phyloP scores from a whole-genome alignment of 2,888 invertebrate species.

The Orthosia cruda region DNA sequence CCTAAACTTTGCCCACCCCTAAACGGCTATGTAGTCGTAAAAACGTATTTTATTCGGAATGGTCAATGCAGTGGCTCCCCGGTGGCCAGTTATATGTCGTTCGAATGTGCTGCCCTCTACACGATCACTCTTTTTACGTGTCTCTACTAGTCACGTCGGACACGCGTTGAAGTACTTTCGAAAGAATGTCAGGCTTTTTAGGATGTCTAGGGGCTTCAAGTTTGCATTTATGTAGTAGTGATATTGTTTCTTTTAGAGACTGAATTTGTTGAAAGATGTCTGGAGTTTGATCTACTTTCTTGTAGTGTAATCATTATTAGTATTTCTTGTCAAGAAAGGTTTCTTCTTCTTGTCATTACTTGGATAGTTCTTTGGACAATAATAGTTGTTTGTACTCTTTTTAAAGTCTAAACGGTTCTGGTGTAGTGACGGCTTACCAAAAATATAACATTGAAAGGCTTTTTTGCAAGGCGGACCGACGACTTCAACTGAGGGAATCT shows the following conservation, averaged over 20 bases:
- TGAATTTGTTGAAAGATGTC: neutral
- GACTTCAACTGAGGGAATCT: no score
- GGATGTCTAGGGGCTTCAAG: constrained; percentile 21
- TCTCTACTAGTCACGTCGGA: constrained; percentile 56
- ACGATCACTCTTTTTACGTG: constrained; percentile 67
- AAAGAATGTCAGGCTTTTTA: constrained; percentile 49
- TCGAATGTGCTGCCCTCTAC: constrained; percentile 68
- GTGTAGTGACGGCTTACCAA: neutral
- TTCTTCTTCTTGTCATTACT: no score
- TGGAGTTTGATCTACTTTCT: neutral
- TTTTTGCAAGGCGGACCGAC: neutral
- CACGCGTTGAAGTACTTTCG: constrained; percentile 56
- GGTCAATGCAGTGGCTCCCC: constrained; percentile 79
- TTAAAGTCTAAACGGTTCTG: neutral
- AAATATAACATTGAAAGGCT: neutral
- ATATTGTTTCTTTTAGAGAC: neutral
- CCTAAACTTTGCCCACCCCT: constrained; percentile 54
- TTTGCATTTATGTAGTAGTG: constrained; percentile 8
- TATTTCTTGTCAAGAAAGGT: neutral
- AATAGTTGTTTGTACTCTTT: neutral
- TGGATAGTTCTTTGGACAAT: no score
- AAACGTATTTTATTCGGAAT: constrained; percentile 81
- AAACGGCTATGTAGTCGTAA: constrained; percentile 71
- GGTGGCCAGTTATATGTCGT: constrained; percentile 76
- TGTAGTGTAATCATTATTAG: neutral